Evolutionary conservation across 1,140 invertebrate species (phyloP), one percentile per base, ranked within the genome.

Genomic region (Drosophila persimilis): DNA sequence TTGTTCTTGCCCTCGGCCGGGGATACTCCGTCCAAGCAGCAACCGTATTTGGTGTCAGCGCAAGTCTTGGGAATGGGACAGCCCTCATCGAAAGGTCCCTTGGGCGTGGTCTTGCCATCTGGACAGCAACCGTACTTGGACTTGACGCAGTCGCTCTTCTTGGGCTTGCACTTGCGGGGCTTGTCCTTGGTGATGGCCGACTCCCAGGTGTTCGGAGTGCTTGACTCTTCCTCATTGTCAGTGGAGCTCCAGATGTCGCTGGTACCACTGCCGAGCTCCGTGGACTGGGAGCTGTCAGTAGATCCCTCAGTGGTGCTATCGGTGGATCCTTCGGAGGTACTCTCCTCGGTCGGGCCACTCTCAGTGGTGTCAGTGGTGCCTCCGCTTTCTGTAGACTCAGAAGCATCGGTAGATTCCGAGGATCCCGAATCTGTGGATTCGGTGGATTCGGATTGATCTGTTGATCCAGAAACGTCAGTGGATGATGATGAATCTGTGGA

Each of bases 1-100:
- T 94, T 92, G 15, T 96, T 93, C 0, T 93, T 92, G 6, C 96
- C 97, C 45, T 92, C 86, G 0, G 97, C 97, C 5, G 96, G 93
- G 0, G 97, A 97, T 0, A 98, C 94, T 1, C 95, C 96, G 91
- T 99, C 98, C 7, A 94, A 93, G 90, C 98, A 99, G 92, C 98
- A 99, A 4, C 97, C 97, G 84, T 94, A 96, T 80, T 95, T 94
- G 0, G 97, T 95, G 47, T 97, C 97, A 72, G 94, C 93, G 72
- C 96, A 97, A 0, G 96, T 97, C 69, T 95, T 93, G 0, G 94
- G 93, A 64, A 92, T 94, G 0, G 94, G 93, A 86, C 96, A 97
- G 15, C 95, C 97, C 93, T 95, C 94, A 63, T 95, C 94, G 76
- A 98, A 98, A 26, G 97, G 96, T 81, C 98, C 98, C 79, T 93